Conservation (phyloP, 2,113 vertebrate species). For the Carassius carassius region DNA sequence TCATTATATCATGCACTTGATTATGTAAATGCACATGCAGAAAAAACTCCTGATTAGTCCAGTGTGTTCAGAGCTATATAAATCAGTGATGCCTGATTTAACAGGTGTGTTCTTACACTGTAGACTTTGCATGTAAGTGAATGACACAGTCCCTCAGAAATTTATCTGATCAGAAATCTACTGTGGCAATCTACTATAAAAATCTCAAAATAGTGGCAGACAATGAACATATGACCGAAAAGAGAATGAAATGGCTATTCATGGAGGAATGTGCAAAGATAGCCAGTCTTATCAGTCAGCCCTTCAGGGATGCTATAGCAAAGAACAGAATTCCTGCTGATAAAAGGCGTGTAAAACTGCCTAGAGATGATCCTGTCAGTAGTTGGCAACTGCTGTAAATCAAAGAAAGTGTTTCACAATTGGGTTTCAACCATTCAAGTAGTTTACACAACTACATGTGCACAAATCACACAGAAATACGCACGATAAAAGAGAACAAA, state of each 20-base stretch:
- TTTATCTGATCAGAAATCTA: background rate
- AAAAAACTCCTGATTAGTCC: background rate
- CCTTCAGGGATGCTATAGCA: background rate
- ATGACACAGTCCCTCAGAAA: constrained; percentile 7
- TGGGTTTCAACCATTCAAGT: background rate
- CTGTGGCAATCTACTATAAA: constrained; percentile 29
- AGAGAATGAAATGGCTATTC: constrained; percentile 30
- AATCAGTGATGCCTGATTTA: background rate
- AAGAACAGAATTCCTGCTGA: constrained; percentile 9
- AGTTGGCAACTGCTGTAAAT: background rate
- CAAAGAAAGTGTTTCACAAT: background rate
- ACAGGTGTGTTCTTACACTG: constrained; percentile 5
- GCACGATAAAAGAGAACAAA: background rate
- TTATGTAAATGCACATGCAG: background rate
- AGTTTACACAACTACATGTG: background rate
- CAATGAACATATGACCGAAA: constrained; percentile 33
- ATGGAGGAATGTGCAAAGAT: constrained; percentile 42
- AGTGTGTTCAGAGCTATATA: background rate
- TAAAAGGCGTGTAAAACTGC: background rate
- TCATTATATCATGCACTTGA: background rate
- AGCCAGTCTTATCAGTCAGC: constrained; percentile 33
- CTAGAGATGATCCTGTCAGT: constrained; percentile 12
- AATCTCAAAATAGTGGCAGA: constrained; percentile 41
- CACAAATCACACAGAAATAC: background rate
- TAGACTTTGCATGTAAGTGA: background rate